phyloP scores from a whole-genome alignment of 2,797 vertebrate species.

The Anas bahamensis region DNA sequence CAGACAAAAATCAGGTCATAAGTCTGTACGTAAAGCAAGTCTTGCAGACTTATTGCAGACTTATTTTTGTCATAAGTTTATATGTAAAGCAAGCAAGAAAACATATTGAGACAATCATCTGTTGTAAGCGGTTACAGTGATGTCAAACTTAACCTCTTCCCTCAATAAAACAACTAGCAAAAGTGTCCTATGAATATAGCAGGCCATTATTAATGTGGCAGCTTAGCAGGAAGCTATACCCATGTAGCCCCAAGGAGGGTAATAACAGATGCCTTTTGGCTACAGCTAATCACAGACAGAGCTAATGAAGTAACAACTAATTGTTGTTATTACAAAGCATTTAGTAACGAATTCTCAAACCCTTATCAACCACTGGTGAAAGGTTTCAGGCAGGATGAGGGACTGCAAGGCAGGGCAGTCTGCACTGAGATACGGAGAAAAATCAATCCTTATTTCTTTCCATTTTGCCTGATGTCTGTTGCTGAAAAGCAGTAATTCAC shows the following conservation, averaged over 20 bases:
- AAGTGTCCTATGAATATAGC: neutral
- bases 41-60: neutral
- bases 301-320: constrained; percentile 21
- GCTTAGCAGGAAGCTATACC: neutral
- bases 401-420: neutral
- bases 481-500: neutral
- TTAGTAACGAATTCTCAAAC: neutral
- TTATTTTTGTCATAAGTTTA: constrained; percentile 40
- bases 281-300: neutral
- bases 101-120: constrained; percentile 1
- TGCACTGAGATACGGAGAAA: neutral
- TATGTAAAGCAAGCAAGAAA: constrained; percentile 28
- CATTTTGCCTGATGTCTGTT: neutral
- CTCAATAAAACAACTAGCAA: constrained; percentile 1
- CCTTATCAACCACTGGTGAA: neutral
- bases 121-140: neutral
- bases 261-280: neutral
- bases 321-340: neutral
- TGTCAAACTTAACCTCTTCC: constrained; percentile 16
- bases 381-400: neutral
- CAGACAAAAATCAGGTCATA: constrained; percentile 61
- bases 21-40: neutral
- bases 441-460: neutral
- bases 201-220: neutral
- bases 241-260: neutral